These are phyloP conservation scores for Harmothoe impar DNA, from an alignment of 2,888 invertebrate species.

Conservation along the genomic window DNA sequence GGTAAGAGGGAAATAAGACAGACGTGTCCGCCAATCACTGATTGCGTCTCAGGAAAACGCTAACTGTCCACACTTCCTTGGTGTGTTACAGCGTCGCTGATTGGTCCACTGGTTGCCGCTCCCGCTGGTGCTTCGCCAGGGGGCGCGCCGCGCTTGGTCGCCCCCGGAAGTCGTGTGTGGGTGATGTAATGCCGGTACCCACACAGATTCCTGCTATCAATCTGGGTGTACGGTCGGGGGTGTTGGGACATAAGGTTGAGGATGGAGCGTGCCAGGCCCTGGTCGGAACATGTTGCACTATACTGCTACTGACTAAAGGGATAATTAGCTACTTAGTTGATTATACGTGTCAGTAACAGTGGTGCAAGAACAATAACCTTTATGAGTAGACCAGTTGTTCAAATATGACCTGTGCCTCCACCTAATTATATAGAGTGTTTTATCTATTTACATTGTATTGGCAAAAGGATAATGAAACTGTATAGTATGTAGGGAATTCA, in stretches of 20 bases:
- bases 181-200: slow-evolving; percentile 37
- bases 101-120: slow-evolving; percentile 3
- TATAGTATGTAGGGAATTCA: too few relatives aligned
- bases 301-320: too few relatives aligned
- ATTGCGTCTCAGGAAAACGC: slow-evolving; percentile 27
- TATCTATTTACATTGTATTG: too few relatives aligned
- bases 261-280: too few relatives aligned
- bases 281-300: too few relatives aligned
- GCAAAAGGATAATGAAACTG: too few relatives aligned
- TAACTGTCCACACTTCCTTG: slow-evolving; percentile 60
- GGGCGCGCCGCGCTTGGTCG: slow-evolving; percentile 18
- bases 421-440: too few relatives aligned
- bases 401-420: too few relatives aligned
- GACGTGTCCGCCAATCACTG: slow-evolving; percentile 31
- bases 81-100: slow-evolving; percentile 16
- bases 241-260: not conserved
- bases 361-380: too few relatives aligned
- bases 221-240: not conserved
- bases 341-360: too few relatives aligned
- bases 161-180: not conserved
- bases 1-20: not conserved
- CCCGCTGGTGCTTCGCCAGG: not conserved
- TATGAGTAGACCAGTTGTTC: too few relatives aligned
- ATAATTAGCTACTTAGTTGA: too few relatives aligned
- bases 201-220: slow-evolving; percentile 43